Conservation (phyloP, 2,888 invertebrate species). For the Eristalis pertinax region DNA sequence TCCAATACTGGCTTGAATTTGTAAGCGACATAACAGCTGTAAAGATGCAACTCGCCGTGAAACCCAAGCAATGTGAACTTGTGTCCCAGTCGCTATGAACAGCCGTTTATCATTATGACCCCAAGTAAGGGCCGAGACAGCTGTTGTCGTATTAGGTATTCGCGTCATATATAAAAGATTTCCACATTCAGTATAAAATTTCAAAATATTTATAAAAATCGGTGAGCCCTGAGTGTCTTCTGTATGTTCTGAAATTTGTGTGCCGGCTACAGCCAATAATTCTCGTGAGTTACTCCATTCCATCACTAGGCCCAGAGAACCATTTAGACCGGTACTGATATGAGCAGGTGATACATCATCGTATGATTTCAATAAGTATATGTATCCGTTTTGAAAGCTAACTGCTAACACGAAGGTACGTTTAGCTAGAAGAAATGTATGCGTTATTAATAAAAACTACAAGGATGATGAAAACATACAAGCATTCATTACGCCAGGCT, state of each 20-base stretch:
- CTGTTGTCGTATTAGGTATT: constrained; percentile 89
- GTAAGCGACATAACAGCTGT: constrained; percentile 92
- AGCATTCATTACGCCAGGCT: constrained; percentile 83
- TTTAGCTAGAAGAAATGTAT: constrained; percentile 81
- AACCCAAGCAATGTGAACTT: constrained; percentile 96
- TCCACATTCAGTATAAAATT: constrained; percentile 95
- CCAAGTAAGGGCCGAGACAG: constrained; percentile 97
- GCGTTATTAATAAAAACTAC: background rate
- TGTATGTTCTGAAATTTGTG: constrained; percentile 79
- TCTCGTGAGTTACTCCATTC: constrained; percentile 99
- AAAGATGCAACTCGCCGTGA: constrained; percentile 94
- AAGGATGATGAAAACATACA: constrained; percentile 75
- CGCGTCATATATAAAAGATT: constrained; percentile 89
- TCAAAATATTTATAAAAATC: constrained; percentile 90
- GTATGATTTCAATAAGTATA: constrained; percentile 93
- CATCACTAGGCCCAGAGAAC: constrained; percentile 89
- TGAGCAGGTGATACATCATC: constrained; percentile 96
- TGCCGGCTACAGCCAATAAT: constrained; percentile 94
- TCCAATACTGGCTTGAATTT: constrained; percentile 88
- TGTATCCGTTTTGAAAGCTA: constrained; percentile 93
- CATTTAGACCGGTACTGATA: constrained; percentile 89
- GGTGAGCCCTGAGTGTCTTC: constrained; percentile 80
- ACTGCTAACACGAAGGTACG: constrained; percentile 91
- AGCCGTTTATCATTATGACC: constrained; percentile 98
- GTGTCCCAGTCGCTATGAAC: constrained; percentile 95